phyloP scores from a whole-genome alignment of 2,797 vertebrate genomes.

The Oryzias sinensis region DNA sequence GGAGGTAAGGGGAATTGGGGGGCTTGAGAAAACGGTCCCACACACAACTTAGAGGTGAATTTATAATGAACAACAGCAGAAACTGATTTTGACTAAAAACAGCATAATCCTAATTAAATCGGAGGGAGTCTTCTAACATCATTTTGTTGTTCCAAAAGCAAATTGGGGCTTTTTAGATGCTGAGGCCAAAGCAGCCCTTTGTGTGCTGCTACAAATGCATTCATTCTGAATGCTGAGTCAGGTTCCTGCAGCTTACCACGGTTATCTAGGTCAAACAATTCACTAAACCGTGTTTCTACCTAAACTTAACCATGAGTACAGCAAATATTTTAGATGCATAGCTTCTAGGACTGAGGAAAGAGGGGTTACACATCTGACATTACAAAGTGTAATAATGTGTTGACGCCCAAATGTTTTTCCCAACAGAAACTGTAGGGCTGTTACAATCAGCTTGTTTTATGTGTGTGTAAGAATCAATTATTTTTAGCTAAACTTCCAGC shows the following conservation, averaged over 20 bases:
- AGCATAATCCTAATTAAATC: no score
- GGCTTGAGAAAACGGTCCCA: no score
- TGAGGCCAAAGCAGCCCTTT: slow-evolving; percentile 9
- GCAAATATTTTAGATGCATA: neutral
- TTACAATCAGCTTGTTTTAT: no score
- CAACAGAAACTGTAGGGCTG: no score
- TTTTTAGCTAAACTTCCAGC: no score
- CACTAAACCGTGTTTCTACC: neutral
- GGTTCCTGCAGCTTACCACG: neutral
- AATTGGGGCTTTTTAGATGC: slow-evolving; percentile 6
- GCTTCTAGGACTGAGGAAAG: neutral
- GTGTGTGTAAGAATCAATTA: no score
- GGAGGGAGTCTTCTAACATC: no score
- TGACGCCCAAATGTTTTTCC: neutral
- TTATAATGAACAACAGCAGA: no score
- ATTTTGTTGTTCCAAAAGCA: no score
- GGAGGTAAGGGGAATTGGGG: no score
- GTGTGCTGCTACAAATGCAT: neutral
- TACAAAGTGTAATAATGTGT: neutral
- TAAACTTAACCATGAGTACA: slow-evolving; percentile 1
- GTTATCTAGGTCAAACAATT: slow-evolving; percentile 9
- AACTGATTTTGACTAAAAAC: no score
- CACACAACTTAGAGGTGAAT: no score
- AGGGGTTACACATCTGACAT: slow-evolving; percentile 2
- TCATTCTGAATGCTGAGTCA: neutral